Percentiles rank a stretch among this genome's conserved stretches.
phyloP scores from a whole-genome alignment of 2,113 vertebrate species.

The Megaceryle maxima region DNA sequence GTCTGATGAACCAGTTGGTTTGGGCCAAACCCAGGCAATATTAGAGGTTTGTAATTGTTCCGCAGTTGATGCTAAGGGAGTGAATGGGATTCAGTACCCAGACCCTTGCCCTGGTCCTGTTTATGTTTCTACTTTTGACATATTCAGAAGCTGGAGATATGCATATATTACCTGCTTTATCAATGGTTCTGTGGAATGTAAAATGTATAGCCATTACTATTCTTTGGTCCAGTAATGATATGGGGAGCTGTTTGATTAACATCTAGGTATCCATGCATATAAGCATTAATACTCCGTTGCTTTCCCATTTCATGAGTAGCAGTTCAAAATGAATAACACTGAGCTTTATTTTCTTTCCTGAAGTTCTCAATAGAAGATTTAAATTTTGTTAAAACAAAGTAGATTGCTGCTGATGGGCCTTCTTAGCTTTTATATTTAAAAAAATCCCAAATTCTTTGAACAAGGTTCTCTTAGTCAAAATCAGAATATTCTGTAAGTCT shows the following conservation, averaged over 20 bases:
- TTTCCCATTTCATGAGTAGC: not conserved
- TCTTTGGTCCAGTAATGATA: not conserved
- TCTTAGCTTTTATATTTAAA: not conserved
- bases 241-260: not conserved
- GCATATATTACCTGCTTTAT: not conserved
- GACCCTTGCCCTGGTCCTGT: not conserved
- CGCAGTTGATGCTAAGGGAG: not conserved
- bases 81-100: not conserved
- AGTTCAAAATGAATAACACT: not conserved
- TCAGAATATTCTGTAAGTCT: not conserved
- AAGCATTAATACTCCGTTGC: not conserved
- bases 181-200: not conserved
- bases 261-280: not conserved
- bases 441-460: not conserved
- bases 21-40: rapidly evolving
- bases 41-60: not conserved
- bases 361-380: not conserved
- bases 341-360: not conserved
- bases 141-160: not conserved
- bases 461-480: not conserved
- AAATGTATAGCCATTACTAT: not conserved
- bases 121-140: not conserved
- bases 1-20: not conserved
- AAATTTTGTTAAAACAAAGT: not conserved
- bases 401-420: not conserved